phyloP scores from a whole-genome alignment of 2,113 vertebrate species.

The Sterrhoptilus dennistouni region DNA sequence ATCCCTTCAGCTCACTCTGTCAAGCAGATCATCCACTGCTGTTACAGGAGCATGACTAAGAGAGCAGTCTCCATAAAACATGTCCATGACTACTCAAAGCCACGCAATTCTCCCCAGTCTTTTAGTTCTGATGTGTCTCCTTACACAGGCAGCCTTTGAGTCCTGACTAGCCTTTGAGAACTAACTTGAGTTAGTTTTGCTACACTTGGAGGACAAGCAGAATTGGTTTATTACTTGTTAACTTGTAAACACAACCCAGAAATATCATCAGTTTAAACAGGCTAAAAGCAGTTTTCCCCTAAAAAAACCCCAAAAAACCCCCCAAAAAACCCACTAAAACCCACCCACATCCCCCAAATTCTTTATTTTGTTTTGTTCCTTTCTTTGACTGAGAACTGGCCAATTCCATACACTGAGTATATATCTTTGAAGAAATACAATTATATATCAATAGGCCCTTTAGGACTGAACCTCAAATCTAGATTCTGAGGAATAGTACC shows the following conservation, averaged over 20 bases:
- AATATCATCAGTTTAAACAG: neutral
- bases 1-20: neutral
- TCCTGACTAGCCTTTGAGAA: neutral
- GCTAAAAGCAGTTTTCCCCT: neutral
- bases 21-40: neutral
- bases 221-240: neutral
- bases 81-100: neutral
- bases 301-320: too few relatives aligned
- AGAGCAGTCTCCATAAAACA: neutral
- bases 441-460: neutral
- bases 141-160: neutral
- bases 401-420: neutral
- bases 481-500: neutral
- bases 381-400: neutral
- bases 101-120: fast-evolving
- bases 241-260: neutral
- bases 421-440: neutral
- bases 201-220: neutral
- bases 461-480: neutral
- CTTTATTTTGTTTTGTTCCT: neutral
- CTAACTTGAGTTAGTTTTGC: neutral
- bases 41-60: neutral
- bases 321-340: neutral
- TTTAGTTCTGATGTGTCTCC: neutral
- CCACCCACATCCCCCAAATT: neutral